Conservation (phyloP, 2,888 invertebrate genomes). For the Eubasilissa splendida region DNA sequence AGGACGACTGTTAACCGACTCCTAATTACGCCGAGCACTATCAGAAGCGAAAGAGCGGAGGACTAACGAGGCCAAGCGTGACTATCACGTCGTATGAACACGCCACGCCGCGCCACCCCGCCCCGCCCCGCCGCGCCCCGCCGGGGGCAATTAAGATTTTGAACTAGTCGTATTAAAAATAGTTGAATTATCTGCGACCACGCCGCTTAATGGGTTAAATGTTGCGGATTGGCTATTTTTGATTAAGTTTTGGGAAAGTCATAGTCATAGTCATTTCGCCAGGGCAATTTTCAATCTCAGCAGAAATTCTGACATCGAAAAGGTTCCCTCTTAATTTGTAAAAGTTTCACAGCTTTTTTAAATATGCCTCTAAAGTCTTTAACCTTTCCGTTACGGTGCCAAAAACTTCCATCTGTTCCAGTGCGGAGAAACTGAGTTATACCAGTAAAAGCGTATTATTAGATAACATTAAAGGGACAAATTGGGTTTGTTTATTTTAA, state of each 20-base stretch:
- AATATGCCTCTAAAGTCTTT: too few species aligned
- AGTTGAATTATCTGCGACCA: constrained; percentile 12
- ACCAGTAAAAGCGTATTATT: too few species aligned
- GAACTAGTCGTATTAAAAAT: constrained; percentile 25
- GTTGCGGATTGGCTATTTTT: neutral
- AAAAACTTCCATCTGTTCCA: too few species aligned
- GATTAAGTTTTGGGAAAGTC: too few species aligned
- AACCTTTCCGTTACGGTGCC: too few species aligned
- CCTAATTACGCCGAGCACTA: constrained; percentile 24
- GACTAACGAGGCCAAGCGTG: constrained; percentile 14
- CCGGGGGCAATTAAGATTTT: constrained; percentile 33
- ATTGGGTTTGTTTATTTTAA: too few species aligned
- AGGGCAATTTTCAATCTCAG: constrained; percentile 1
- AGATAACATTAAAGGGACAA: too few species aligned
- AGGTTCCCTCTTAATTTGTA: too few species aligned
- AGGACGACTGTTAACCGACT: constrained; percentile 31
- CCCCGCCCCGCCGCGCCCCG: neutral
- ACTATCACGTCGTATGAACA: constrained; percentile 36
- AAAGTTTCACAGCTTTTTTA: too few species aligned
- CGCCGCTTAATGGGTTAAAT: constrained; percentile 8
- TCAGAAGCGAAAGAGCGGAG: constrained; percentile 30
- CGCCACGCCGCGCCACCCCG: constrained; percentile 4
- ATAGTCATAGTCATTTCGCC: too few species aligned
- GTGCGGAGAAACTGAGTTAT: too few species aligned
- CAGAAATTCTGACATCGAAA: neutral